Percentiles rank a stretch among this genome's conserved stretches.
phyloP scores from a whole-genome alignment of 2,888 invertebrate species.

The Psylliodes chrysocephalus region DNA sequence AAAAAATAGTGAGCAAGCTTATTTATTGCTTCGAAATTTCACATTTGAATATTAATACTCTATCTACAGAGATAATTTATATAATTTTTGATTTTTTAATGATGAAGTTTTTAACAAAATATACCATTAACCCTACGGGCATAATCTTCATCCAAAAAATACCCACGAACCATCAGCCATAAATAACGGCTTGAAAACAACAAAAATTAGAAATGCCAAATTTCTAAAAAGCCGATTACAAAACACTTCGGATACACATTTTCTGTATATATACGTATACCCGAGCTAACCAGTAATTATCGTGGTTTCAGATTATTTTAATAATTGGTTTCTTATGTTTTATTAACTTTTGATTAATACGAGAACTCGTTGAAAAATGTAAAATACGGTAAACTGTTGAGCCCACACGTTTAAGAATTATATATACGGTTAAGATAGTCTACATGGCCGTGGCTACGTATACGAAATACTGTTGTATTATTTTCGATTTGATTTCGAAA shows the following conservation, averaged over 20 bases:
- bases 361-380: slow-evolving; percentile 36
- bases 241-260: background rate
- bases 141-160: no score
- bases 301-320: slow-evolving; percentile 28
- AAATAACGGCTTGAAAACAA: slow-evolving; percentile 8
- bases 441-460: background rate
- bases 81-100: no score
- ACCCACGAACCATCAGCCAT: background rate
- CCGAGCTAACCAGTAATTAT: slow-evolving; percentile 23
- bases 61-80: no score
- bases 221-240: slow-evolving; percentile 4
- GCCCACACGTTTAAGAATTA: slow-evolving; percentile 41
- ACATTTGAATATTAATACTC: no score
- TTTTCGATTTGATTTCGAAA: no score
- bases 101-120: background rate
- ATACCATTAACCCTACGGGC: no score
- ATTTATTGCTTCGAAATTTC: no score
- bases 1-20: no score
- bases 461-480: no score
- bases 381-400: slow-evolving; percentile 40
- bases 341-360: slow-evolving; percentile 36
- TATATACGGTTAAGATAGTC: slow-evolving; percentile 19
- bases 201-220: slow-evolving; percentile 5
- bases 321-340: slow-evolving; percentile 33
- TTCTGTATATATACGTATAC: no score